Base-by-base conservation (phyloP, 2,113 vertebrate species). In the Poecilia latipinna region DNA sequence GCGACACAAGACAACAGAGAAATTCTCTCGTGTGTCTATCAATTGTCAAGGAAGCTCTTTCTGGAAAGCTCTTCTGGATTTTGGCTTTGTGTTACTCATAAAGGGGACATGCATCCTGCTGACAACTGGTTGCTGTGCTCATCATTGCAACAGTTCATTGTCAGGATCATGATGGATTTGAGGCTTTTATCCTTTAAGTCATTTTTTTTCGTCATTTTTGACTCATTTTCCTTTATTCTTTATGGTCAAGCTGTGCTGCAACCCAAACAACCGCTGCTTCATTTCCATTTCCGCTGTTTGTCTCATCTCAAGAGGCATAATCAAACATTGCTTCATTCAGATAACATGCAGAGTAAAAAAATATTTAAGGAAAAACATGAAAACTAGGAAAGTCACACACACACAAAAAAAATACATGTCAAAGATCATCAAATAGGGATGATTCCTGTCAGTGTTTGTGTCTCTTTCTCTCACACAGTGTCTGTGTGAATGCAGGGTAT, bases 1-100 rank as follows among this genome's bases (percentile, higher is more conserved):
- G 51, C 76, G 66, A 74, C 70, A 82, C 37, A 61, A 78, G 81
- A 83, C 75, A 86, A 85, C 62, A 73, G 62, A 85, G 69, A 82
- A 74, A 68, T 70, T 72, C 79, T 82, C 68, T 87, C 65, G 61
- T 26, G 73, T 75, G 69, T 89, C 88, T 66, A 72, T 88, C 77
- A 86, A 72, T 78, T 88, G 80, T 90, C 85, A 87, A 61, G 75
- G 60, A 85, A 61, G 73, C 70, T 68, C 66, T 79, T 71, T 72
- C 75, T 65, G 64, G 75, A 57, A 85, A 61, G 77, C 72, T 70
- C 66, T 80, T 72, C 75, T 62, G 61, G 65, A 77, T 80, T 89
- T 73, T 33, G 35, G 42, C 84, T 92, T 90, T 88, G 74, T 89
- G 42, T 84, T 78, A 22, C 79, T 77, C 60, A 73, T 86, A 77